Evolutionary conservation across 2,888 invertebrate species (phyloP).

Genomic region (Xestia rhomboidea): DNA sequence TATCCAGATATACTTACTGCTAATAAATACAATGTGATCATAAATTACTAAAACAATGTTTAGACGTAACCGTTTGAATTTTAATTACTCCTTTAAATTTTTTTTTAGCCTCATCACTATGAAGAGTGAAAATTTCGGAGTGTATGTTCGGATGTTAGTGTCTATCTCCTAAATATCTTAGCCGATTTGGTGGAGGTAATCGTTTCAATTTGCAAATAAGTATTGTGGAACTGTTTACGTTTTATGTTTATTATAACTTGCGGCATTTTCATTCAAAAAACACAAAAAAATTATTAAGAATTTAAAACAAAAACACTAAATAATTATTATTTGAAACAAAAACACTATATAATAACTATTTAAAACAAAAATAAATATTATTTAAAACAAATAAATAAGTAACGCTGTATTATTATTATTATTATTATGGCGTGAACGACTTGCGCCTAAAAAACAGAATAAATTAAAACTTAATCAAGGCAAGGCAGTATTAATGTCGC

Average conservation of each 20-base stretch:
- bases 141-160: neutral
- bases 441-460: neutral
- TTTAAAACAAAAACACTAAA: neutral
- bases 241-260: neutral
- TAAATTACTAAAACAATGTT: slow-evolving; percentile 34
- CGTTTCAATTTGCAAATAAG: neutral
- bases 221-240: neutral
- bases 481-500: neutral
- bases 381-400: neutral
- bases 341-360: neutral
- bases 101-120: neutral
- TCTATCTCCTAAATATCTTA: neutral
- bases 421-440: too few species aligned
- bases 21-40: slow-evolving; percentile 22
- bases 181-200: neutral
- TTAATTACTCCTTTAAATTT: slow-evolving; percentile 6
- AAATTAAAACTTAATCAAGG: neutral
- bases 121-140: neutral
- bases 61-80: slow-evolving; percentile 18
- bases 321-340: too few species aligned
- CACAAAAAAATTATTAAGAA: neutral
- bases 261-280: too few species aligned
- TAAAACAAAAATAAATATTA: neutral
- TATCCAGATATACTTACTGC: neutral
- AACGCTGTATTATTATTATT: neutral